phyloP scores from a whole-genome alignment of 2,797 vertebrate genomes.

The Gadopsis bispinosus region DNA sequence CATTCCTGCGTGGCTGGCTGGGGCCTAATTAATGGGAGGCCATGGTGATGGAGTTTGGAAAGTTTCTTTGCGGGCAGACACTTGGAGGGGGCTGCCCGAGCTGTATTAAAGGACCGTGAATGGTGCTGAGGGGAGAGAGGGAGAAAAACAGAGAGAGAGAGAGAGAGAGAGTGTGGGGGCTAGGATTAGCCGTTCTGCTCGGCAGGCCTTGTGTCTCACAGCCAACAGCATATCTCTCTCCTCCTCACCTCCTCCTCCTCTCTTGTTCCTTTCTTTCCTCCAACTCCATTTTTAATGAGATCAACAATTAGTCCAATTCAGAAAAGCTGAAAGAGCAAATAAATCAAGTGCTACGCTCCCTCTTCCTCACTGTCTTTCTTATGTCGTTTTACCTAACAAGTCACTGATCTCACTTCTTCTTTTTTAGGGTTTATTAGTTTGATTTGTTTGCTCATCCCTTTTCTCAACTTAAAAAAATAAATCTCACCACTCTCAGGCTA shows the following conservation, averaged over 20 bases:
- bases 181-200: slow-evolving; percentile 89
- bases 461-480: slow-evolving; percentile 6
- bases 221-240: slow-evolving; percentile 80
- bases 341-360: slow-evolving; percentile 67
- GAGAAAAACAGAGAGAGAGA: slow-evolving; percentile 37
- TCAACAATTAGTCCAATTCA: slow-evolving; percentile 87
- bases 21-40: slow-evolving; percentile 85
- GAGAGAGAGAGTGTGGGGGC: slow-evolving; percentile 62
- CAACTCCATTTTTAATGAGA: slow-evolving; percentile 87
- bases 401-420: slow-evolving; percentile 28
- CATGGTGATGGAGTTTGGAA: slow-evolving; percentile 83
- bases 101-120: slow-evolving; percentile 78
- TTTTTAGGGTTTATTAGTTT: slow-evolving; percentile 33
- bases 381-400: slow-evolving; percentile 41
- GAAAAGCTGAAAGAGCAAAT: slow-evolving; percentile 82
- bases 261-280: slow-evolving; percentile 67
- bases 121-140: slow-evolving; percentile 66
- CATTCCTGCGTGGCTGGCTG: slow-evolving; percentile 77
- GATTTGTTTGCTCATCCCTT: slow-evolving; percentile 22
- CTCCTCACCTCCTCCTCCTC: slow-evolving; percentile 61
- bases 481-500: not conserved
- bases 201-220: slow-evolving; percentile 86
- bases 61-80: slow-evolving; percentile 80
- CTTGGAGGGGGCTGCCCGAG: slow-evolving; percentile 71
- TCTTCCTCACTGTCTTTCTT: slow-evolving; percentile 34